phyloP scores from a whole-genome alignment of 2,888 invertebrate species.

The Eilema caniola region DNA sequence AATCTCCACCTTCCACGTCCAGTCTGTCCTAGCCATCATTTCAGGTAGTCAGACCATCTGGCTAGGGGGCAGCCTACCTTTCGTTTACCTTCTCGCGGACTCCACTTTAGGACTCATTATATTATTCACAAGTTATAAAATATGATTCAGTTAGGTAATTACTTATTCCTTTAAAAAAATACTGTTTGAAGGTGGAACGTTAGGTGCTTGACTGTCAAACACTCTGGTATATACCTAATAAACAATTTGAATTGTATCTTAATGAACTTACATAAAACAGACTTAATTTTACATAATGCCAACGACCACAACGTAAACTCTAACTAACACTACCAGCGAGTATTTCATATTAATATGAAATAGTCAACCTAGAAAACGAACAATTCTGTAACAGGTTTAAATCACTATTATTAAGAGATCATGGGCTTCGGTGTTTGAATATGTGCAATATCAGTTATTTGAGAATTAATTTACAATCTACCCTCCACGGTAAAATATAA shows the following conservation, averaged over 20 bases:
- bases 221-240: no score
- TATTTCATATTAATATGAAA: not conserved
- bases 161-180: not conserved
- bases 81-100: no score
- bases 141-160: not conserved
- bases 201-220: no score
- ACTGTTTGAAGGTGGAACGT: no score
- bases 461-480: conserved; percentile 50
- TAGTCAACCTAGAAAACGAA: not conserved
- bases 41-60: no score
- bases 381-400: no score
- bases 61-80: no score
- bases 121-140: no score
- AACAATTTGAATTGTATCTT: not conserved
- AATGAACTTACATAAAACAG: not conserved
- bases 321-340: not conserved
- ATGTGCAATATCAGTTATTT: not conserved
- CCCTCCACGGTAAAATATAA: conserved; percentile 65
- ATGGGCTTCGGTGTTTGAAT: not conserved
- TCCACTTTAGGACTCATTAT: no score
- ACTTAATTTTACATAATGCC: not conserved
- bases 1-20: no score
- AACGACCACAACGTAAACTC: not conserved
- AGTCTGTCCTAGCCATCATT: no score
- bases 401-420: not conserved